Percentiles rank a stretch among this genome's conserved stretches.
Evolutionary conservation across 2,888 invertebrate genomes (phyloP).

Genomic region (Apodemia zela): DNA sequence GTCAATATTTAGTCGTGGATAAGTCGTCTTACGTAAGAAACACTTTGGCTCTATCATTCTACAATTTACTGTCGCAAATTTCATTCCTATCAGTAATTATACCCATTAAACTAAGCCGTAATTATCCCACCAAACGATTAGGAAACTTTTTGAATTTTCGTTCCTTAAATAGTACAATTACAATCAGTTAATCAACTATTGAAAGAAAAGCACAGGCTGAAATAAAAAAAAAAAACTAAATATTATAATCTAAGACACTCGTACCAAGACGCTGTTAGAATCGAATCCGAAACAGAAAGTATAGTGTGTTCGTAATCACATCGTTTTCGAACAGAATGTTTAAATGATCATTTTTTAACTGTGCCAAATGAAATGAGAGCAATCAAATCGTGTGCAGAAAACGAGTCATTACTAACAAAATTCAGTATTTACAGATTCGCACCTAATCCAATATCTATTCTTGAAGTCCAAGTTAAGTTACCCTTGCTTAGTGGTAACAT

Average conservation of each 20-base stretch:
- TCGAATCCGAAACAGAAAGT: constrained; percentile 46
- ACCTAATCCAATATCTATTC: constrained; percentile 76
- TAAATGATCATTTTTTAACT: constrained; percentile 20
- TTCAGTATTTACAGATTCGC: constrained; percentile 73
- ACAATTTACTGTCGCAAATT: neutral
- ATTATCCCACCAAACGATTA: neutral
- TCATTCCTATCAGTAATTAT: neutral
- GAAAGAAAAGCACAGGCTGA: constrained; percentile 28
- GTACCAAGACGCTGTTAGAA: constrained; percentile 79
- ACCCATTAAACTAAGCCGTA: neutral
- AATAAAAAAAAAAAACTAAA: constrained; percentile 43
- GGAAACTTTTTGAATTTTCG: neutral
- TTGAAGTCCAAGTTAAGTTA: constrained; percentile 76
- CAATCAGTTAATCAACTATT: neutral
- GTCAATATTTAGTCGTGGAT: neutral
- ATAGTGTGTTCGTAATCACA: constrained; percentile 44
- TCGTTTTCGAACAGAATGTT: constrained; percentile 42
- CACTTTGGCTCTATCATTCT: neutral
- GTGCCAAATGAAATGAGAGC: constrained; percentile 21
- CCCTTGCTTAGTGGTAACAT: constrained; percentile 23
- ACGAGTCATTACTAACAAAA: constrained; percentile 39
- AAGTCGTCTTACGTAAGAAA: neutral
- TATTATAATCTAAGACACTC: constrained; percentile 70
- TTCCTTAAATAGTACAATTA: neutral
- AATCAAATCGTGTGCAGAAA: constrained; percentile 39